phyloP scores from a whole-genome alignment of 2,888 invertebrate species.

The Pycnomerus fuliginosus region DNA sequence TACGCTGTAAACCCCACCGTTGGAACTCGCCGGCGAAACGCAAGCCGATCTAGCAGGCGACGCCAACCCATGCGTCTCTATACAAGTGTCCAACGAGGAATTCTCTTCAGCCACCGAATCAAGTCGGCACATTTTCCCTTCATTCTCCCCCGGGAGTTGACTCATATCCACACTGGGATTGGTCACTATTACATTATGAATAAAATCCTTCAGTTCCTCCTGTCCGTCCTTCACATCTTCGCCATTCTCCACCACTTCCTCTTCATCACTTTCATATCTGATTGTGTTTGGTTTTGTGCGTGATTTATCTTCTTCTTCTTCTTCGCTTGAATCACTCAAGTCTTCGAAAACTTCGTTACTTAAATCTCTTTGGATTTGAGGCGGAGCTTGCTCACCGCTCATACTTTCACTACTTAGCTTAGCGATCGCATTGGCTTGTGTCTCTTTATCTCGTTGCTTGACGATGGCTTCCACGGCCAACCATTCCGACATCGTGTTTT shows the following conservation, averaged over 20 bases:
- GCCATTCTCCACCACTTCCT: conserved; percentile 25
- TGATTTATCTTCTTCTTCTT: conserved; percentile 41
- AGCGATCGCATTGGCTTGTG: conserved; percentile 81
- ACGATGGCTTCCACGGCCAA: conserved; percentile 92
- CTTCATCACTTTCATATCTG: conserved; percentile 45
- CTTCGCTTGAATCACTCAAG: conserved; percentile 47
- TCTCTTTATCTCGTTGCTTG: conserved; percentile 76
- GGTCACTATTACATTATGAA: conserved; percentile 69
- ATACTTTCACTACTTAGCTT: conserved; percentile 77
- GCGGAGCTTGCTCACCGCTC: conserved; percentile 53
- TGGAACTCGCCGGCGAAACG: conserved; percentile 86
- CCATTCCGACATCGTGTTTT: conserved; percentile 94
- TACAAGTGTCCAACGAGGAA: conserved; percentile 49
- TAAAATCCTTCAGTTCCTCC: conserved; percentile 43
- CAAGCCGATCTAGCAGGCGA: conserved; percentile 58
- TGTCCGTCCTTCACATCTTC: conserved; percentile 5
- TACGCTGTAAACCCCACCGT: conserved; percentile 86
- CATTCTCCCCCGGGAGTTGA: conserved; percentile 47
- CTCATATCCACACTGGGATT: conserved; percentile 69
- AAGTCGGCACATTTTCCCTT: conserved; percentile 55
- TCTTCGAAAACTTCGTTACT: conserved; percentile 56
- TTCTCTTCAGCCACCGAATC: conserved; percentile 64
- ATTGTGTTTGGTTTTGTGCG: conserved; percentile 48
- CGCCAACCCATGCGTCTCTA: conserved; percentile 50
- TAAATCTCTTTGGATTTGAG: conserved; percentile 53